These are phyloP conservation scores for Halesus radiatus DNA, from an alignment of 1,140 invertebrate genomes.

Conservation along the genomic window DNA sequence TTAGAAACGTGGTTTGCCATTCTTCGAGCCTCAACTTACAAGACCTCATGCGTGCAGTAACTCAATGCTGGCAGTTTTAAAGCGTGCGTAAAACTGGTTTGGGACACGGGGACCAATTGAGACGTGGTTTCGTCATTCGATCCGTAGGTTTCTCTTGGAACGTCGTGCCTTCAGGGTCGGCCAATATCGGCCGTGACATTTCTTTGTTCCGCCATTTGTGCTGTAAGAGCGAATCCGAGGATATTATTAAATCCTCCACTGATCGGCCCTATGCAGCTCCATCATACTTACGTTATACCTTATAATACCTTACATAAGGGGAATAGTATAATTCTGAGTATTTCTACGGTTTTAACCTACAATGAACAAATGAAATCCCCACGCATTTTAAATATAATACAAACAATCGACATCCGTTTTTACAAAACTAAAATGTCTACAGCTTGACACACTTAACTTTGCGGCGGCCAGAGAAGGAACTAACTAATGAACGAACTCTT, in stretches of 20 bases:
- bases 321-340: too few species aligned
- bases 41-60: background rate
- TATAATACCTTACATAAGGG: too few species aligned
- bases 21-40: background rate
- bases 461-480: too few species aligned
- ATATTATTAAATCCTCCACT: background rate
- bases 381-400: too few species aligned
- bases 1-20: conserved; percentile 36
- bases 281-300: too few species aligned
- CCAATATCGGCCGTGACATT: conserved; percentile 38
- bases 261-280: background rate
- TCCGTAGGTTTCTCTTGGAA: conserved; percentile 6
- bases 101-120: background rate
- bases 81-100: background rate
- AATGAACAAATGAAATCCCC: too few species aligned
- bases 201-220: conserved; percentile 37
- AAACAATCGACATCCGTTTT: too few species aligned
- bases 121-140: conserved; percentile 6
- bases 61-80: background rate
- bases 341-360: too few species aligned
- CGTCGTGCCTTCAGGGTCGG: conserved; percentile 29
- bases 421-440: too few species aligned
- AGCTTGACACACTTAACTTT: too few species aligned
- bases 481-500: too few species aligned
- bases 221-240: conserved; percentile 25